Evolutionary conservation across 2,113 vertebrate species (phyloP).

Genomic region (Ciconia stormi): DNA sequence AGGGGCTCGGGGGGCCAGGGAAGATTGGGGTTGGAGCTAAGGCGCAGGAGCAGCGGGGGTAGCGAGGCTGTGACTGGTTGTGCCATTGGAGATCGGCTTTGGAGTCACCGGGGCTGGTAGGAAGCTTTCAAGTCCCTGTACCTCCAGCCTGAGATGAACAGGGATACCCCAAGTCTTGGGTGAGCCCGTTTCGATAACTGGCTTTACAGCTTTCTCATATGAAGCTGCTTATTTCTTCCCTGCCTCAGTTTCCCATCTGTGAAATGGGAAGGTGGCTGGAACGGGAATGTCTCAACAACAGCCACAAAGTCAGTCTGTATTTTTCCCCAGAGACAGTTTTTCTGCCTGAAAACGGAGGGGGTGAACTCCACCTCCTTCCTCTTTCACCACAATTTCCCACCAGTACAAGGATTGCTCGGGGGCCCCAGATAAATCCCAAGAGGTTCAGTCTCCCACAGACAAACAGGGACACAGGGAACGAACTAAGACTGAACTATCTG

Average conservation of each 20-base stretch:
- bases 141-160: background rate
- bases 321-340: background rate
- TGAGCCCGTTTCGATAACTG: accelerated
- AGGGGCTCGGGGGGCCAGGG: background rate
- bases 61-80: background rate
- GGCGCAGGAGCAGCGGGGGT: background rate
- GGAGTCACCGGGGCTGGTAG: background rate
- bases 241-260: background rate
- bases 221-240: background rate
- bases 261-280: background rate
- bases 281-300: background rate
- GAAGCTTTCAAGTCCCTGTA: background rate
- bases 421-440: background rate
- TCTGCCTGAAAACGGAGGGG: accelerated
- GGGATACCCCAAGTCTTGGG: background rate
- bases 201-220: background rate
- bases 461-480: background rate
- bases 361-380: background rate
- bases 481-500: background rate
- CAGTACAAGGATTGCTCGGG: accelerated
- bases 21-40: background rate
- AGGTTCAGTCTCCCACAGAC: background rate
- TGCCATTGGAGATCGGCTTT: background rate
- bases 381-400: background rate
- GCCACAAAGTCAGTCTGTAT: background rate